Conservation (phyloP, 1,140 invertebrate species). For the Conopomorpha cramerella region DNA sequence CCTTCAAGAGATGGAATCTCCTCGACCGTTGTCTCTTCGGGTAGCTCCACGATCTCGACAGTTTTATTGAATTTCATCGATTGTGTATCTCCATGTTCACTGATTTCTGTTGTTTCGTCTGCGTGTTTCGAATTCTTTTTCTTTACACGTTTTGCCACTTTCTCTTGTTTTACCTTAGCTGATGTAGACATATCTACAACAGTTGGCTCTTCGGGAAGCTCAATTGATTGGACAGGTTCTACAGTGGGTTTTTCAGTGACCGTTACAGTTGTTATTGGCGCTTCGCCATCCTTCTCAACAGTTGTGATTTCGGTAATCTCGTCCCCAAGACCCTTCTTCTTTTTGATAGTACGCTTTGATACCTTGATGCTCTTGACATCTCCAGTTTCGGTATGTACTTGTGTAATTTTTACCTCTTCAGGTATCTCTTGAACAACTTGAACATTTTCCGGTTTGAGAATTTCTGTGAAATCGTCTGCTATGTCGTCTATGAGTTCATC, state of each 20-base stretch:
- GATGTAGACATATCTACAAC: conserved; percentile 24
- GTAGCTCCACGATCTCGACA: conserved; percentile 10
- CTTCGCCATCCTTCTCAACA: conserved; percentile 36
- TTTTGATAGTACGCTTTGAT: conserved; percentile 31
- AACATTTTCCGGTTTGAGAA: conserved; percentile 2
- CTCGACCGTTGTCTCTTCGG: conserved; percentile 18
- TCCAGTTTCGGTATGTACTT: conserved; percentile 11
- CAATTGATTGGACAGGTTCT: conserved; percentile 7
- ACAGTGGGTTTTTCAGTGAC: conserved; percentile 18
- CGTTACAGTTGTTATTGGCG: conserved; percentile 32
- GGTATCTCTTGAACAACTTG: conserved; percentile 37
- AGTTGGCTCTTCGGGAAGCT: conserved; percentile 20
- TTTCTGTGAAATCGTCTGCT: not conserved
- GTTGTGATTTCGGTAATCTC: conserved; percentile 17
- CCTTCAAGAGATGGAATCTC: conserved; percentile 16
- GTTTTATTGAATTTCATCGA: conserved; percentile 18
- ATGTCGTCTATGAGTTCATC: not conserved
- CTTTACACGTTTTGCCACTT: conserved; percentile 22
- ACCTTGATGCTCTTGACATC: conserved; percentile 25
- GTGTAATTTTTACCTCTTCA: conserved; percentile 17
- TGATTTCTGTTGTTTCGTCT: conserved; percentile 23
- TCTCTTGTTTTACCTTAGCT: conserved; percentile 15
- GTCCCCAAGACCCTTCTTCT: conserved; percentile 36
- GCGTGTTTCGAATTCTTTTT: conserved; percentile 21
- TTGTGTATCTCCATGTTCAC: conserved; percentile 19